Evolutionary conservation across 2,888 invertebrate species (phyloP).

Genomic region (Orthosia gracilis): DNA sequence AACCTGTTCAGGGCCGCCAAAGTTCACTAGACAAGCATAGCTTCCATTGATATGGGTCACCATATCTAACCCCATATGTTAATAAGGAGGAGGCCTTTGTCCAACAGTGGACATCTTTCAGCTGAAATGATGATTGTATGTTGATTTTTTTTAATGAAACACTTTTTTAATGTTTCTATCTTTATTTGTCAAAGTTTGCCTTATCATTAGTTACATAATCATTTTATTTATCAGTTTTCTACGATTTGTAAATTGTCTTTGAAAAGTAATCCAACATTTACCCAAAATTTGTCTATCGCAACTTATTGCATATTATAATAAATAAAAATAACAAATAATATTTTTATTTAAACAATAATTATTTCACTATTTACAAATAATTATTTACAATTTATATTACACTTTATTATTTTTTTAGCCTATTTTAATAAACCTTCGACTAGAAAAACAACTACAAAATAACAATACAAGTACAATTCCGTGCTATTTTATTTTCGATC

Average conservation of each 20-base stretch:
- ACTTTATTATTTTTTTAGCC: slow-evolving; percentile 37
- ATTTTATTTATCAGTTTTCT: slow-evolving; percentile 70
- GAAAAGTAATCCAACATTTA: slow-evolving; percentile 63
- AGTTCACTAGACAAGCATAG: background rate
- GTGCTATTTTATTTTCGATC: slow-evolving; percentile 73
- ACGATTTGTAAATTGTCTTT: slow-evolving; percentile 58
- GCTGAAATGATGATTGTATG: background rate
- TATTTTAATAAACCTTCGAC: slow-evolving; percentile 67
- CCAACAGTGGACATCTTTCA: background rate
- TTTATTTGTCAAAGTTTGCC: slow-evolving; percentile 90
- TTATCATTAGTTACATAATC: slow-evolving; percentile 73
- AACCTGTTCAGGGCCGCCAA: background rate
- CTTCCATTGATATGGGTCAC: background rate
- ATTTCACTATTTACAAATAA: slow-evolving; percentile 65
- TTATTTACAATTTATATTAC: slow-evolving; percentile 68
- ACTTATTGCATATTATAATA: slow-evolving; percentile 50
- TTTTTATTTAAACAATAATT: slow-evolving; percentile 23
- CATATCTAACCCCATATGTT: too few relatives aligned
- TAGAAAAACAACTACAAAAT: slow-evolving; percentile 74
- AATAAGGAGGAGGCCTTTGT: background rate
- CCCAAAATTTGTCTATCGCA: slow-evolving; percentile 52
- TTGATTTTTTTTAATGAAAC: slow-evolving; percentile 64
- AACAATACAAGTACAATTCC: slow-evolving; percentile 66
- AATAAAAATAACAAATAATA: slow-evolving; percentile 43
- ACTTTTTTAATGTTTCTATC: slow-evolving; percentile 77